Evolutionary conservation across 64 coral and sea anemone species (phyloP).

Genomic region (Montipora capricornis): DNA sequence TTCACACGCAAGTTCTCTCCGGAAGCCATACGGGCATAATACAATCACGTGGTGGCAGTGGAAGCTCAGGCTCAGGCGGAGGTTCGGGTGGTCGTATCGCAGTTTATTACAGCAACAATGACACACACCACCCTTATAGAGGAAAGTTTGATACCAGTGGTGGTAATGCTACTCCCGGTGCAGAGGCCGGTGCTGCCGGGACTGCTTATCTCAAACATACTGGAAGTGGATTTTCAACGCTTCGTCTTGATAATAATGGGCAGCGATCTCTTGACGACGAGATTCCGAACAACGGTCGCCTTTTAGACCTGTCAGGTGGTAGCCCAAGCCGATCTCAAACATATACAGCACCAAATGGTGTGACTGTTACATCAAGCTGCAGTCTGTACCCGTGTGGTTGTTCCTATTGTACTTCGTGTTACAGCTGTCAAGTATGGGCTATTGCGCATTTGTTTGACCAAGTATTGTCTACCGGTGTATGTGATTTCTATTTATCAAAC

Average conservation of each 20-base stretch:
- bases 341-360: slow-evolving; percentile 77
- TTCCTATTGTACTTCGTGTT: neutral
- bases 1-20: slow-evolving; percentile 76
- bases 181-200: slow-evolving; percentile 89
- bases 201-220: slow-evolving; percentile 88
- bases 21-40: slow-evolving; percentile 92
- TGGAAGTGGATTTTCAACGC: slow-evolving; percentile 64
- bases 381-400: neutral
- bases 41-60: slow-evolving; percentile 75
- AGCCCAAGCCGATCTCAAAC: slow-evolving; percentile 39
- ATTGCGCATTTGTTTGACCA: slow-evolving; percentile 83
- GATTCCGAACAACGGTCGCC: slow-evolving; percentile 74
- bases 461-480: slow-evolving; percentile 55
- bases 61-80: slow-evolving; percentile 75
- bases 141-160: slow-evolving; percentile 83
- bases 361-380: slow-evolving; percentile 79
- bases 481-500: slow-evolving; percentile 67
- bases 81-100: slow-evolving; percentile 92
- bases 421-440: slow-evolving; percentile 38
- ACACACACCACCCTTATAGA: slow-evolving; percentile 84
- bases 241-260: slow-evolving; percentile 85
- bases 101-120: slow-evolving; percentile 81
- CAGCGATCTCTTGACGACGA: slow-evolving; percentile 70
- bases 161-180: slow-evolving; percentile 73
- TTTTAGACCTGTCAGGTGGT: slow-evolving; percentile 82